Conservation (phyloP, 2,113 vertebrate species). For the Centropristis striata region DNA sequence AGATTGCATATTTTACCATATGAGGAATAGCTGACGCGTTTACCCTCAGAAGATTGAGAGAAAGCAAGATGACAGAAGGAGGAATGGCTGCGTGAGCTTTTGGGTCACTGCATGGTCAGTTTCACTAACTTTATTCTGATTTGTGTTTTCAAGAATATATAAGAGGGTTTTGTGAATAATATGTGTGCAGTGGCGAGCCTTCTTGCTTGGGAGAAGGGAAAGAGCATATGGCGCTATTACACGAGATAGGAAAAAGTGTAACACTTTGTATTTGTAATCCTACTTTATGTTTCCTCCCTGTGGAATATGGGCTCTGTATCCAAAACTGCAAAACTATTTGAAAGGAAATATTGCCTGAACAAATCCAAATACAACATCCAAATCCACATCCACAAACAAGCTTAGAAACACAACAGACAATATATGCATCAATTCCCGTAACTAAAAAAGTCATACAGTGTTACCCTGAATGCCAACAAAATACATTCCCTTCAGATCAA, state of each 20-base stretch:
- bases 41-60: constrained; percentile 78
- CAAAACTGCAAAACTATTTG: constrained; percentile 30
- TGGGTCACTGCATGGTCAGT: constrained; percentile 80
- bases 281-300: constrained; percentile 16
- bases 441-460: constrained; percentile 37
- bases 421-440: constrained; percentile 40
- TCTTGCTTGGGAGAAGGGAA: constrained; percentile 25
- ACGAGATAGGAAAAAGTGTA: constrained; percentile 27
- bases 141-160: constrained; percentile 71
- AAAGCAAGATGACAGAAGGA: constrained; percentile 60
- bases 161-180: constrained; percentile 64
- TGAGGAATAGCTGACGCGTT: constrained; percentile 83
- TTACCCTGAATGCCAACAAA: constrained; percentile 53
- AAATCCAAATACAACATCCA: constrained; percentile 49
- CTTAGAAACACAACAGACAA: constrained; percentile 53
- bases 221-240: constrained; percentile 32
- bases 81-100: constrained; percentile 73
- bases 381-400: constrained; percentile 36
- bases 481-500: constrained; percentile 65
- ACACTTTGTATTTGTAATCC: constrained; percentile 46
- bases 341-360: constrained; percentile 39
- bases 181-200: constrained; percentile 34
- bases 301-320: constrained; percentile 37
- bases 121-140: constrained; percentile 75
- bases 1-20: constrained; percentile 87